Conservation (phyloP, 1,140 invertebrate genomes). For the Andrena cerasifolii region DNA sequence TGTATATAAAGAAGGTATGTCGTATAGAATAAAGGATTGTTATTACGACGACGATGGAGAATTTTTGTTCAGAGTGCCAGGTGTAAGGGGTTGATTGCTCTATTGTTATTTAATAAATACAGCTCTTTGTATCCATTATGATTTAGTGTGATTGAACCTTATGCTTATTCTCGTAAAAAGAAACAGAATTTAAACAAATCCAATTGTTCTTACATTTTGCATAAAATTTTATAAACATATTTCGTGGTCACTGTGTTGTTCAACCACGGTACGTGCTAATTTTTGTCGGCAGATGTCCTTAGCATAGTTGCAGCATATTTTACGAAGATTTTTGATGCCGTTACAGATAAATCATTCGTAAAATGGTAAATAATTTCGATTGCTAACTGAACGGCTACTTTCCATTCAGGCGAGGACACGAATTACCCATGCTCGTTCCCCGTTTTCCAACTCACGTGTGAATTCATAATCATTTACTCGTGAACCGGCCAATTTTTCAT, state of each 20-base stretch:
- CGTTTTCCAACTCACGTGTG: background rate
- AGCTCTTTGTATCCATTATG: background rate
- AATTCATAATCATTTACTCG: conserved; percentile 16
- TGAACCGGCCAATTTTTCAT: conserved; percentile 32
- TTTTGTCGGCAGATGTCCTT: conserved; percentile 47
- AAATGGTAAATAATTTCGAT: conserved; percentile 71
- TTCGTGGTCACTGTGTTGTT: too few relatives aligned
- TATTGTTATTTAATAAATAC: background rate
- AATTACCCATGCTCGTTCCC: background rate
- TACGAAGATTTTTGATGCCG: conserved; percentile 43
- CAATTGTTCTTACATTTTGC: too few relatives aligned
- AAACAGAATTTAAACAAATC: too few relatives aligned
- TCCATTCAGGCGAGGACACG: background rate
- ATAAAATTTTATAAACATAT: too few relatives aligned
- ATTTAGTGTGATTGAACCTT: background rate
- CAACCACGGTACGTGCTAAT: background rate
- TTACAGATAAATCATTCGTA: conserved; percentile 58
- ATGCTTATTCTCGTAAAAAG: background rate
- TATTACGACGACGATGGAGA: conserved; percentile 90
- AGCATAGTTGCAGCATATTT: conserved; percentile 3
- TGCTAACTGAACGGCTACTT: conserved; percentile 59
- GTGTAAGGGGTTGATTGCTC: conserved; percentile 67
- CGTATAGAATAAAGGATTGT: conserved; percentile 88
- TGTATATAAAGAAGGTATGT: conserved; percentile 84
- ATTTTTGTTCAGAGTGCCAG: conserved; percentile 89